A percentile compares a stretch with the other conserved stretches of the same genome.
Evolutionary conservation across 2,797 vertebrate species (phyloP).

Genomic region (Manis crassicaudata): DNA sequence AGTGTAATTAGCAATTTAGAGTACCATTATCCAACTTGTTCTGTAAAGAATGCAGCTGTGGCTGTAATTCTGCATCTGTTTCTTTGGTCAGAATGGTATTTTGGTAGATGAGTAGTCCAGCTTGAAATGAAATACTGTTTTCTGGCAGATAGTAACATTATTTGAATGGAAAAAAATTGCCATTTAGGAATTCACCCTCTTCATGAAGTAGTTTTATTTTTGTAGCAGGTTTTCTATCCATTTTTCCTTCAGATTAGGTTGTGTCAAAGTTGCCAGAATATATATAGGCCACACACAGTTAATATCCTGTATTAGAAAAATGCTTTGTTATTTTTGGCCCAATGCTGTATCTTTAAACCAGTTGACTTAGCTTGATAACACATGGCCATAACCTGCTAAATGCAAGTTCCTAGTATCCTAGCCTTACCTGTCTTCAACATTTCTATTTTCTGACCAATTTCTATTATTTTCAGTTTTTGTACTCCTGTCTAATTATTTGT

Average conservation of each 20-base stretch:
- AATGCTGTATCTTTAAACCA: slow-evolving; percentile 64
- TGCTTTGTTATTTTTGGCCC: slow-evolving; percentile 51
- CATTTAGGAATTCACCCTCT: slow-evolving; percentile 56
- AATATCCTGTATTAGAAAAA: slow-evolving; percentile 40
- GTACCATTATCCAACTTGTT: slow-evolving; percentile 86
- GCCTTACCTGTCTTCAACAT: neutral
- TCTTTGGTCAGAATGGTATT: slow-evolving; percentile 80
- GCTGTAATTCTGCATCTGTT: slow-evolving; percentile 87
- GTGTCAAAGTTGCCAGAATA: neutral
- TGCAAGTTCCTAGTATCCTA: neutral
- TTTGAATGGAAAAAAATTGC: slow-evolving; percentile 56
- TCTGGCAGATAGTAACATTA: slow-evolving; percentile 56
- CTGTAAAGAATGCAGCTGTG: slow-evolving; percentile 86
- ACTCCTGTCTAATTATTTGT: neutral
- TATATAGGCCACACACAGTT: neutral
- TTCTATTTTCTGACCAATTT: slow-evolving; percentile 16
- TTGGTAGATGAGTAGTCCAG: slow-evolving; percentile 80
- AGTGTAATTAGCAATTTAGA: slow-evolving; percentile 85
- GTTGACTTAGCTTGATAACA: slow-evolving; percentile 7
- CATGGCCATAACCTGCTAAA: neutral
- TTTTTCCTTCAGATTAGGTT: slow-evolving; percentile 31
- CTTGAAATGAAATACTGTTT: slow-evolving; percentile 78
- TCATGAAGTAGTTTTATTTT: slow-evolving; percentile 52
- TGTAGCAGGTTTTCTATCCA: slow-evolving; percentile 38
- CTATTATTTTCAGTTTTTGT: neutral